Base-by-base conservation (phyloP, 2,888 invertebrate species). In the Sicus ferrugineus region DNA sequence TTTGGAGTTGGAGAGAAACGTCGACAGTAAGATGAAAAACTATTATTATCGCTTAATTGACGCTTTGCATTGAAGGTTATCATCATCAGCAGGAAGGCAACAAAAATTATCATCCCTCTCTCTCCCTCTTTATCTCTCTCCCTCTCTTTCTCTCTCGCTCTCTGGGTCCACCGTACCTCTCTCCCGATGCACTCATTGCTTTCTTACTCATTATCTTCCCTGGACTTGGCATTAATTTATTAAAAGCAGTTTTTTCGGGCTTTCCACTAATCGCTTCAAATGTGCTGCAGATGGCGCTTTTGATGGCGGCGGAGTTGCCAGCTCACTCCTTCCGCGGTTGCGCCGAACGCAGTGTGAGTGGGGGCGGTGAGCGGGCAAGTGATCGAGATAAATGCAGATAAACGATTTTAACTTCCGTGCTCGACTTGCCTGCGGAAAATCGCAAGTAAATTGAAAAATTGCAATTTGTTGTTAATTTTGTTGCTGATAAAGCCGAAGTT, bases 31-130 rank as follows among this genome's bases (percentile, higher is more conserved):
- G 62, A 58, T 62, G 70, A 54, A 66, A 65, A 70, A 61, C 70
- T 56, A 58, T 67, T 62, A 67, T 70, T 70, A 70, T 70, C 70
- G 63, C 62, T 70, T 70, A 70, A 70, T 70, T 67, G 70, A 63
- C 67, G 61, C 52, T 54, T 56, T 61, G 66, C 26, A 56, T 31
- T 50, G 56, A 66, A 66, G 66, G 66, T 66, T 66, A 56, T 56
- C 66, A 28, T 42, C 28, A 54, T 26, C 54, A 54, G 21, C 54
- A 23, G 21, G 54, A 31, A 30, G 21, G 28, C 26, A 28, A 67
- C 23, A 46, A 34, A 34, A 34, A 34, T 34, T 14, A 7, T 34
- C 34, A 50, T 61, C 38, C 28, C 21, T 31, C 21, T 9, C 26
- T 14, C 34, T 59, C 50, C 30, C n/a, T 26, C 16, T 56, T 4